Percentiles rank a stretch among this genome's conserved stretches.
Conservation (phyloP, 23 tunicate genomes). For the Clavelina lepadiformis region DNA sequence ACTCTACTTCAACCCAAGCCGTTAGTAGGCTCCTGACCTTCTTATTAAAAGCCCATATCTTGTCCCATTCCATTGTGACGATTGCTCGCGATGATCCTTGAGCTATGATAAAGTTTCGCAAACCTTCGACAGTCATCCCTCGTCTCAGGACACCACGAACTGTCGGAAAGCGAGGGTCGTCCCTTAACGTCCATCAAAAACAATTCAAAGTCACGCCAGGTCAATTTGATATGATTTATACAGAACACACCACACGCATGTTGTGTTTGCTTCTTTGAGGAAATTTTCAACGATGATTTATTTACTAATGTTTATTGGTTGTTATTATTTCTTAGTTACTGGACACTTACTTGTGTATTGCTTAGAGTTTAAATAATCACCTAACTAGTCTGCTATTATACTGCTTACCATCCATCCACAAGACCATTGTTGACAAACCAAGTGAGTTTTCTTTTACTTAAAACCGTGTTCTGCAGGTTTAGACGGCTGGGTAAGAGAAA, state of each 20-base stretch:
- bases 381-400: neutral
- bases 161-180: slow-evolving; percentile 98
- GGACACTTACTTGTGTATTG: no score
- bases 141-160: slow-evolving; percentile 94
- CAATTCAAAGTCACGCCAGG: no score
- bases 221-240: no score
- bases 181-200: no score
- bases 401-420: slow-evolving; percentile 97
- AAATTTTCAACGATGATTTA: no score
- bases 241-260: no score
- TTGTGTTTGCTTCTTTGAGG: no score
- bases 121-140: slow-evolving; percentile 98
- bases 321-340: no score
- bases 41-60: slow-evolving; percentile 95
- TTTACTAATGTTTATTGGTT: no score
- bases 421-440: slow-evolving; percentile 86
- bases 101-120: slow-evolving; percentile 84
- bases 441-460: slow-evolving; percentile 91
- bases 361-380: no score
- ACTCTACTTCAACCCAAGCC: neutral
- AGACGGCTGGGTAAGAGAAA: slow-evolving; percentile 67
- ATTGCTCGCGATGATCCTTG: slow-evolving; percentile 93
- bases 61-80: slow-evolving; percentile 99
- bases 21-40: slow-evolving; percentile 26
- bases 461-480: slow-evolving; percentile 95